phyloP scores from a whole-genome alignment of 92 coral and sea anemone genomes.

The Porites cylindrica region DNA sequence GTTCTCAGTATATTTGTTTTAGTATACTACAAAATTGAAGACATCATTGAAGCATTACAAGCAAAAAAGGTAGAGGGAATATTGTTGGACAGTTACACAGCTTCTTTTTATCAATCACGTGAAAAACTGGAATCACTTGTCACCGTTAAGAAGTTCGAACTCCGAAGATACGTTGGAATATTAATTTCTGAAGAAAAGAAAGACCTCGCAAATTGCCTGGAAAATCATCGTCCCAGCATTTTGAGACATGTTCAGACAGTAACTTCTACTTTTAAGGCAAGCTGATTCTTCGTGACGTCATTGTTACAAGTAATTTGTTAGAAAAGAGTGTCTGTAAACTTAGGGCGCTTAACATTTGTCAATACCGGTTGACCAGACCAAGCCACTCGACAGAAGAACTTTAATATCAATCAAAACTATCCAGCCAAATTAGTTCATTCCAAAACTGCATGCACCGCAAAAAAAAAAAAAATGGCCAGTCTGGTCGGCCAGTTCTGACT shows the following conservation, averaged over 20 bases:
- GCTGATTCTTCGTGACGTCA: no score
- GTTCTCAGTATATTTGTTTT: not conserved
- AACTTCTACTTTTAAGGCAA: not conserved
- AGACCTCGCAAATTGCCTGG: not conserved
- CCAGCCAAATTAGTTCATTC: no score
- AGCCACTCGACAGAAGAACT: no score
- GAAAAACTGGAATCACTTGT: constrained; percentile 5
- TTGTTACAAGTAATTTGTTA: no score
- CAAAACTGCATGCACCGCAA: no score
- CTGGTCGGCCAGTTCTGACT: no score
- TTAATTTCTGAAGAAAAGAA: not conserved
- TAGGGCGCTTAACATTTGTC: no score
- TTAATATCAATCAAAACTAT: no score
- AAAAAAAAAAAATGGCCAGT: no score
- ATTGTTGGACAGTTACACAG: constrained; percentile 18
- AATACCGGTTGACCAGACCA: no score
- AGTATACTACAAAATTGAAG: constrained; percentile 9
- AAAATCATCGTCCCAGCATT: not conserved
- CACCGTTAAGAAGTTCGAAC: constrained; percentile 20
- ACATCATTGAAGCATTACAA: constrained; percentile 7
- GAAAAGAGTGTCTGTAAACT: no score
- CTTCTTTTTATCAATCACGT: constrained; percentile 14
- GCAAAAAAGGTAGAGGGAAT: constrained; percentile 16
- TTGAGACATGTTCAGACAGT: constrained; percentile 3
- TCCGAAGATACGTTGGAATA: constrained; percentile 16